These are phyloP conservation scores for Fopius arisanus DNA, from an alignment of 1,140 invertebrate species.

Conservation along the genomic window DNA sequence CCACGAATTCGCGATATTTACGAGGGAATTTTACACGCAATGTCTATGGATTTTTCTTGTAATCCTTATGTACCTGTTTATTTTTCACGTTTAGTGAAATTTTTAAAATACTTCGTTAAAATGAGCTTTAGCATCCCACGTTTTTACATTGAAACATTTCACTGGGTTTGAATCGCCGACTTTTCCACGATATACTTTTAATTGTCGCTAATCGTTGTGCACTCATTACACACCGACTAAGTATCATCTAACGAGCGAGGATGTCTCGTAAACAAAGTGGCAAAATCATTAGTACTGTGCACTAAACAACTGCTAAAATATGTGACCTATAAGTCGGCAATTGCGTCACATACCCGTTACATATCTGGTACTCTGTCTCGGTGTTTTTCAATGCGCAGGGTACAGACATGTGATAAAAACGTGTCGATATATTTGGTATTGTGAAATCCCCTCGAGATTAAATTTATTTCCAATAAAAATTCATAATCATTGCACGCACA, in stretches of 20 bases:
- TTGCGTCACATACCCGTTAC: slow-evolving; percentile 21
- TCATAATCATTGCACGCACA: no score
- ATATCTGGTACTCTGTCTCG: background rate
- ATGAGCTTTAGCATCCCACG: background rate
- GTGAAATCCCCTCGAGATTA: no score
- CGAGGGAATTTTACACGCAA: background rate
- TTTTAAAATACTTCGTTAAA: no score
- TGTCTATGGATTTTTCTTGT: background rate
- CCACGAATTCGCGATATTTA: background rate
- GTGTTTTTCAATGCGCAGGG: background rate
- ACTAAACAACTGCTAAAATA: slow-evolving; percentile 60
- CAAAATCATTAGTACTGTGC: slow-evolving; percentile 48
- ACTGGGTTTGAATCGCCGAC: background rate
- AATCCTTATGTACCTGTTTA: no score
- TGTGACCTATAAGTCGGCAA: slow-evolving; percentile 51
- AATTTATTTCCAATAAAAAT: no score
- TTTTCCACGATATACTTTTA: slow-evolving; percentile 27
- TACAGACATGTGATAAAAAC: slow-evolving; percentile 8
- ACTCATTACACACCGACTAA: slow-evolving; percentile 43
- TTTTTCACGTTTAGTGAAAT: no score
- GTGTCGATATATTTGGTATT: background rate
- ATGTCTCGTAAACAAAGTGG: slow-evolving; percentile 43
- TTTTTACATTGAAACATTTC: background rate
- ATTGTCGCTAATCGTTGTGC: slow-evolving; percentile 49
- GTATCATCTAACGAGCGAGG: slow-evolving; percentile 44